Evolutionary conservation across 2,113 vertebrate species (phyloP), one percentile per base, ranked within the genome.

Genomic region (Saccopteryx leptura): DNA sequence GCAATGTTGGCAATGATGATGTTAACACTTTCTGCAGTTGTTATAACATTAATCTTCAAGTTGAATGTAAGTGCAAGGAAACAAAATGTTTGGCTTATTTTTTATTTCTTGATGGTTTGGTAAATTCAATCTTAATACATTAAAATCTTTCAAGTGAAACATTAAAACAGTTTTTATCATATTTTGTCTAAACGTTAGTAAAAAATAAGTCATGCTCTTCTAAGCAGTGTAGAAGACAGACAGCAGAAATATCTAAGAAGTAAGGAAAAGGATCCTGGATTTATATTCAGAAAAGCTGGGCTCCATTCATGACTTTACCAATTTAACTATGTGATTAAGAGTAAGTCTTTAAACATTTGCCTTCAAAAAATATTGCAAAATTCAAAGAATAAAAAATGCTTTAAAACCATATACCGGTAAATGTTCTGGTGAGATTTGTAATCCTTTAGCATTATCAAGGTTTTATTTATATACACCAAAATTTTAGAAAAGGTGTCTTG

Each of bases 141-240:
- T 83, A 79, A 83, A 90, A 84, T 65, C 26, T 76, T 82, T 65
- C 74, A 92, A 93, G 46, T 86, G 18, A 90, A 90, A 63, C 9
- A 39, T 63, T 80, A 83, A 91, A 78, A 76, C n/a, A 71, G 19
- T 14, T 69, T 69, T 69, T 63, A 91, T 82, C 10, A 61, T 23
- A 86, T 69, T 90, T 91, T 84, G 7, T 2, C 7, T 9, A 86
- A 80, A 84, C 31, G 2, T 66, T 39, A 93, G 33, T 18, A 61
- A 86, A 75, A 95, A 48, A 48, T 4, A 66, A 88, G 13, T 54
- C 8, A 50, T n/a, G 15, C 11, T 90, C 46, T 91, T 88, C 14
- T 86, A 88, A 83, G 69, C 71, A 90, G 1, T 63, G 26, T 60
- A 90, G 63, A 66, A 86, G 33, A 92, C 9, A 83, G 52, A 86